Percentiles rank a stretch among this genome's conserved stretches.
Evolutionary conservation across 2,113 vertebrate genomes (phyloP).

Genomic region (Ochotona curzoniae): DNA sequence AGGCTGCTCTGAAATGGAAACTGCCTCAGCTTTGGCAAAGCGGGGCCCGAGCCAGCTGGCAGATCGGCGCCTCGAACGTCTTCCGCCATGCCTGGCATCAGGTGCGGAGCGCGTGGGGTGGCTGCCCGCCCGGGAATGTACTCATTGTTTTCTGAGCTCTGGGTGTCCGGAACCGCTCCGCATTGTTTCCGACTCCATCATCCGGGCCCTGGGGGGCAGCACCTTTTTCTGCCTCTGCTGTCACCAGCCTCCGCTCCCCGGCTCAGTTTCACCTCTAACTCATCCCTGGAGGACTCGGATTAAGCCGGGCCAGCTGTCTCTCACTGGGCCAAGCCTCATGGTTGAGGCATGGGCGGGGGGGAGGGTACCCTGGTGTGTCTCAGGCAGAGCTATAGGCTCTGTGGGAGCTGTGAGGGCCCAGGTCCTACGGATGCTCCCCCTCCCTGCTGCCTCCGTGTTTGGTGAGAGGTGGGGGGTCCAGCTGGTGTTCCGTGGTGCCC

Average conservation of each 20-base stretch:
- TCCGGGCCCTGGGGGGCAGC: background rate
- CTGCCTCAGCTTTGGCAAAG: background rate
- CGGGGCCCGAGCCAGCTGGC: background rate
- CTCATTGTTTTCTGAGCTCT: constrained; percentile 15
- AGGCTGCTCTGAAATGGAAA: background rate
- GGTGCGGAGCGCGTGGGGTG: background rate
- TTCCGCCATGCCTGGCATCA: background rate
- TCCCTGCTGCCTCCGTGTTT: background rate
- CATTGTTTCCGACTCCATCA: constrained; percentile 64
- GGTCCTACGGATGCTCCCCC: background rate
- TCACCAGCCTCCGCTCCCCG: constrained; percentile 61
- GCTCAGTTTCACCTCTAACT: constrained; percentile 65
- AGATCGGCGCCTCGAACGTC: background rate
- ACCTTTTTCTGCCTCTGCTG: constrained; percentile 62
- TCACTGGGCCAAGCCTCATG: constrained; percentile 55
- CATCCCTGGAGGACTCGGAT: constrained; percentile 67
- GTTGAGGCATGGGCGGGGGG: background rate
- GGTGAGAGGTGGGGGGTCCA: no score
- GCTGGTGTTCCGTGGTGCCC: no score
- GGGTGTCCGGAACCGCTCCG: background rate
- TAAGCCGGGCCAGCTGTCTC: constrained; percentile 71
- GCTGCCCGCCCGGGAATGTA: background rate
- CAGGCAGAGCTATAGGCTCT: background rate
- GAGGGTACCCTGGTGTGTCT: constrained; percentile 48
- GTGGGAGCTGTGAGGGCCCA: no score